Evolutionary conservation across 2,797 vertebrate genomes (phyloP).

Genomic region (Darevskia nairensis): DNA sequence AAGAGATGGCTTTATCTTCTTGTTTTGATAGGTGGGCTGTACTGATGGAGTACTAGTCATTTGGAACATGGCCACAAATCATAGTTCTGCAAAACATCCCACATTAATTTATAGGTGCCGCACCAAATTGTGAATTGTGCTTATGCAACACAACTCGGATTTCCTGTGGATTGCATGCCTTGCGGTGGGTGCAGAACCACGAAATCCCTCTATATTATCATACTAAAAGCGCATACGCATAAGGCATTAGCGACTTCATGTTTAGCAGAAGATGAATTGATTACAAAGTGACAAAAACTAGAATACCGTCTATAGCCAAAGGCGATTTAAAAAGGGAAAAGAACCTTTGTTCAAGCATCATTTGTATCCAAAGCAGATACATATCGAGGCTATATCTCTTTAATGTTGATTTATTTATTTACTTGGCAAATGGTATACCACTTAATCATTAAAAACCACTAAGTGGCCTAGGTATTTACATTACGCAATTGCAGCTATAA

Average conservation of each 20-base stretch:
- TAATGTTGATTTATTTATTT: background rate
- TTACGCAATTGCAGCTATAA: background rate
- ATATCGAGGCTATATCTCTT: background rate
- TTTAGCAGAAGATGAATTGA: background rate
- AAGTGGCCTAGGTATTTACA: background rate
- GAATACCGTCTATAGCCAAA: background rate
- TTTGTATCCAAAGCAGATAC: background rate
- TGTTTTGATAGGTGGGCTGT: no score
- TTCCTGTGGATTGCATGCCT: background rate
- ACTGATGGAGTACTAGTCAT: no score
- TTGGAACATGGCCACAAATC: no score
- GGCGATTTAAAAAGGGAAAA: background rate
- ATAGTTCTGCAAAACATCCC: no score
- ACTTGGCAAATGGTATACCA: no score
- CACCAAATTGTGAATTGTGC: no score
- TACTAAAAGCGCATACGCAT: background rate
- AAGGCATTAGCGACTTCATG: background rate
- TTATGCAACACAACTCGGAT: no score
- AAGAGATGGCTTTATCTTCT: background rate
- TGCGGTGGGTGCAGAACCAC: background rate
- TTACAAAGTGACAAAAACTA: background rate
- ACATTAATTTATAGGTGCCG: no score
- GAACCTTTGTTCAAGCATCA: background rate
- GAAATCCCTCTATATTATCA: background rate
- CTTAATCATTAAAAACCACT: no score